Percentiles rank a stretch among this genome's conserved stretches.
Evolutionary conservation across 2,888 invertebrate species (phyloP).

Genomic region (Pollenia labialis): DNA sequence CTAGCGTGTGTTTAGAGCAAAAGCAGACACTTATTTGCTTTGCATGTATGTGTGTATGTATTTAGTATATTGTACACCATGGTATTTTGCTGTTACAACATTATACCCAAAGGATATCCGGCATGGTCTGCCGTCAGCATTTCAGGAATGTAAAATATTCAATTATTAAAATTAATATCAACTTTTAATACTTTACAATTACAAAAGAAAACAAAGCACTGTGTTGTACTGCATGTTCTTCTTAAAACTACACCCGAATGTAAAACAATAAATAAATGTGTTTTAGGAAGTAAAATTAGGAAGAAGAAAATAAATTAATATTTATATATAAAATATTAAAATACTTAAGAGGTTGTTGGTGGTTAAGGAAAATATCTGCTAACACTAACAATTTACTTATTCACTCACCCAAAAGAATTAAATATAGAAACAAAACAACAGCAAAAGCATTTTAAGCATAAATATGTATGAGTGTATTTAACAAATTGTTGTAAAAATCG

Average conservation of each 20-base stretch:
- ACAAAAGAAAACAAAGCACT: slow-evolving; percentile 58
- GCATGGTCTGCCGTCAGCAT: slow-evolving; percentile 69
- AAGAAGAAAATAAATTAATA: neutral
- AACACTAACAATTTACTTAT: slow-evolving; percentile 30
- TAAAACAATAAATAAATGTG: slow-evolving; percentile 19
- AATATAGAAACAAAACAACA: neutral
- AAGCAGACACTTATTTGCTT: too few species aligned
- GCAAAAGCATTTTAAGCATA: neutral
- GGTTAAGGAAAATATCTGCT: slow-evolving; percentile 8
- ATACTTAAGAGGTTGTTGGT: slow-evolving; percentile 4
- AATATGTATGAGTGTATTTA: slow-evolving; percentile 15
- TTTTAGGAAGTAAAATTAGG: neutral
- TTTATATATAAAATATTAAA: slow-evolving; percentile 45
- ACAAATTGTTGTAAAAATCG: slow-evolving; percentile 31
- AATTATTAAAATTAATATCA: slow-evolving; percentile 74
- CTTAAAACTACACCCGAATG: slow-evolving; percentile 33
- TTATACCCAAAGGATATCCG: slow-evolving; percentile 70
- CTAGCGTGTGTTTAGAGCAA: neutral
- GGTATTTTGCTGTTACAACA: slow-evolving; percentile 47
- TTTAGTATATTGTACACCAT: slow-evolving; percentile 7
- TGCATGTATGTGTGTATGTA: slow-evolving; percentile 1
- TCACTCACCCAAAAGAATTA: slow-evolving; percentile 19
- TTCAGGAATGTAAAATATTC: slow-evolving; percentile 71
- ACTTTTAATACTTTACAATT: slow-evolving; percentile 69
- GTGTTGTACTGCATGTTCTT: neutral